These are phyloP conservation scores for Physocephala rufipes DNA, from an alignment of 2,888 invertebrate genomes.

Conservation along the genomic window DNA sequence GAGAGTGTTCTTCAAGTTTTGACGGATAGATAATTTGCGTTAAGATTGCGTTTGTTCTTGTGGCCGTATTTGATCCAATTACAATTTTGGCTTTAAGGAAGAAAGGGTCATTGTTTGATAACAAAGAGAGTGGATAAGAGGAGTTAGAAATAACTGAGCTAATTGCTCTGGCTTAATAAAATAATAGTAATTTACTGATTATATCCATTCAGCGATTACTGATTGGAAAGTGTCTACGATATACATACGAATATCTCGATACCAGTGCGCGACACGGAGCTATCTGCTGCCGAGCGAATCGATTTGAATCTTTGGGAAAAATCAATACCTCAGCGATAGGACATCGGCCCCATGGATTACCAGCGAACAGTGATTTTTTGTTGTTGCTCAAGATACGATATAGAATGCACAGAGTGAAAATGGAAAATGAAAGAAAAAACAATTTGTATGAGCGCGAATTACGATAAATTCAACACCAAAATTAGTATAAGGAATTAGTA, in stretches of 20 bases:
- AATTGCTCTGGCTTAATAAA: not conserved
- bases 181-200: not conserved
- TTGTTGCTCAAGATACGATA: conserved; percentile 28
- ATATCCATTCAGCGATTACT: conserved; percentile 17
- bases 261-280: conserved; percentile 17
- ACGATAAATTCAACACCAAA: too few relatives aligned
- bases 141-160: not conserved
- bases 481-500: not conserved
- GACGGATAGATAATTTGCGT: not conserved
- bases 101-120: not conserved
- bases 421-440: conserved; percentile 31
- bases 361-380: conserved; percentile 12
- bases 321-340: conserved; percentile 33
- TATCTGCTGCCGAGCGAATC: conserved; percentile 6
- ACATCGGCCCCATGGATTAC: conserved; percentile 48
- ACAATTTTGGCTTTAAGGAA: not conserved
- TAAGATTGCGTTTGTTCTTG: conserved; percentile 8
- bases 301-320: conserved; percentile 21
- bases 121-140: not conserved
- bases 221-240: conserved; percentile 8
- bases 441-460: conserved; percentile 24
- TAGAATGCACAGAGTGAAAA: conserved; percentile 5
- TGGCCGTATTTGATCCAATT: conserved; percentile 18
- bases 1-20: conserved; percentile 19
- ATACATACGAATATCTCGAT: not conserved